Evolutionary conservation across 1,140 invertebrate species (phyloP).

Genomic region (Drosophila nannoptera): DNA sequence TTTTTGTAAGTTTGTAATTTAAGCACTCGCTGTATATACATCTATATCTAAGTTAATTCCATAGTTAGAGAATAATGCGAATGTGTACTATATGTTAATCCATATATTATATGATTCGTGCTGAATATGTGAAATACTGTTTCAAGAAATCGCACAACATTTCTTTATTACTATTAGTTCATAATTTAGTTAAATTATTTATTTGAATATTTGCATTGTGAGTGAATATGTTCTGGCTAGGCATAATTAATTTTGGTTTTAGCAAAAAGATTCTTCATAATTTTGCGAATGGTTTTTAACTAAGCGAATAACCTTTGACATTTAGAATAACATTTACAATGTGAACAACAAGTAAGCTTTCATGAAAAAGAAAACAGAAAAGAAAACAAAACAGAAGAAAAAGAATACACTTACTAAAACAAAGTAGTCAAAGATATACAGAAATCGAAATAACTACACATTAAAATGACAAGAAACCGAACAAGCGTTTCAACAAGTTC

Average conservation of each 20-base stretch:
- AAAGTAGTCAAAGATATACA: slow-evolving; percentile 46
- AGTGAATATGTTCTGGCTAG: slow-evolving; percentile 43
- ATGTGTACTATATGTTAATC: slow-evolving; percentile 12
- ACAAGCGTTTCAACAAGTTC: slow-evolving; percentile 49
- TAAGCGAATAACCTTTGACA: slow-evolving; percentile 48
- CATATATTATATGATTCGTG: slow-evolving; percentile 17
- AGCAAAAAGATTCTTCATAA: slow-evolving; percentile 79
- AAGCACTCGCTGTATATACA: slow-evolving; percentile 13
- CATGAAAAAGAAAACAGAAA: slow-evolving; percentile 26
- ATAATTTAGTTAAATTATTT: slow-evolving; percentile 76
- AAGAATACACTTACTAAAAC: slow-evolving; percentile 4
- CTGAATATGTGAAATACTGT: slow-evolving; percentile 55
- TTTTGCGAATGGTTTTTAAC: slow-evolving; percentile 61
- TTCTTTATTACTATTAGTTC: slow-evolving; percentile 44
- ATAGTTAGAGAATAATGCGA: slow-evolving; percentile 39
- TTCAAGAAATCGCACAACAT: slow-evolving; percentile 45
- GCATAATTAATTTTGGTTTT: slow-evolving; percentile 64
- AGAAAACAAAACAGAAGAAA: slow-evolving; percentile 25
- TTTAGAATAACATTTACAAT: slow-evolving; percentile 48
- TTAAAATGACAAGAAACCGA: slow-evolving; percentile 62
- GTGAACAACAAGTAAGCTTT: slow-evolving; percentile 43
- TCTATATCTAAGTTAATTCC: slow-evolving; percentile 57
- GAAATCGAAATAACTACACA: slow-evolving; percentile 44
- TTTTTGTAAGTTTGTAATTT: slow-evolving; percentile 24
- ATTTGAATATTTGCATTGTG: slow-evolving; percentile 58